Evolutionary conservation across 2,113 vertebrate species (phyloP), one percentile per base, ranked within the genome.

Genomic region (Nettapus auritus): DNA sequence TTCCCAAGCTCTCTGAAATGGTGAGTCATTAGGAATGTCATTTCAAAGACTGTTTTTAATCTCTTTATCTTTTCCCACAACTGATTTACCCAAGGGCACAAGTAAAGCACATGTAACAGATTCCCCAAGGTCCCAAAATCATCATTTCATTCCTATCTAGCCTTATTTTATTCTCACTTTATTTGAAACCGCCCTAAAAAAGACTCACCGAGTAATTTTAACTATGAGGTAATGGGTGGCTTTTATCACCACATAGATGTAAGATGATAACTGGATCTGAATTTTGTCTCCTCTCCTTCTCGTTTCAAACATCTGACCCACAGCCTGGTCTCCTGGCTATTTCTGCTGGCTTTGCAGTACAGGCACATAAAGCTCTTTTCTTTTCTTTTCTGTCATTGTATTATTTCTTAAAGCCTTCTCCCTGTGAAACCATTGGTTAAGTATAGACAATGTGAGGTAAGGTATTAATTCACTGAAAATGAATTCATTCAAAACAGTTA

Each of bases 41-140:
- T 96, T 94, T 91, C 68, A 92, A 94, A 95, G 78, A 88, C 82
- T 88, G 78, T 91, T 66, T 94, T 93, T 94, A 96, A 96, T 95
- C 90, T 95, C 91, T 94, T 87, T 92, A 93, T 96, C 96, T 97
- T 94, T 95, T 94, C 89, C 86, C 94, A 96, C 87, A 93, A 94
- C 78, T 91, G 75, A 89, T 89, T 95, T 94, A 94, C 94, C 89
- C 96, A 92, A 83, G 91, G 71, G 93, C 93, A 84, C 22, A 5
- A 96, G 67, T 63, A 83, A 86, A 89, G 80, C 6, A 42, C 57
- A 71, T 34, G 33, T 71, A 94, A 78, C n/a, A 40, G 78, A 86
- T 73, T 94, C 94, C 88, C 89, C 69, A 79, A 73, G 71, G 75
- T 25, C 79, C 11, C 31, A 40, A 64, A 86, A 93, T 69, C 3